Conservation (phyloP, 2,797 vertebrate genomes). For the Sebastolobus altivelis region DNA sequence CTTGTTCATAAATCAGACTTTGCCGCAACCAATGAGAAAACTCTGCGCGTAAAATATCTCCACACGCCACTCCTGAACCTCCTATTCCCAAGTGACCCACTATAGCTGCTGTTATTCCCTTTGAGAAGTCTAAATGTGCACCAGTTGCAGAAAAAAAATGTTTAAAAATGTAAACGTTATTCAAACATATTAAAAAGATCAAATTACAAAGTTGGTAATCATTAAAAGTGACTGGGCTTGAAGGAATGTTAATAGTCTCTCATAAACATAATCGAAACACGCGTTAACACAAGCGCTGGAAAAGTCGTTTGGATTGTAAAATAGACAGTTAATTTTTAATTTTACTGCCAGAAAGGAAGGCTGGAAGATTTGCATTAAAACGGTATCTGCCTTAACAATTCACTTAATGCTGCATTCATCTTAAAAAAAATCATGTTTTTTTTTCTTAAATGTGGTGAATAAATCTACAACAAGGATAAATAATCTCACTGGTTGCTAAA, state of each 20-base stretch:
- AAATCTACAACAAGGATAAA: background rate
- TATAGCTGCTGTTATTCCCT: constrained; percentile 15
- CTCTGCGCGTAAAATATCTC: constrained; percentile 58
- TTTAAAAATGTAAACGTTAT: constrained; percentile 18
- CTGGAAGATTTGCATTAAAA: constrained; percentile 22
- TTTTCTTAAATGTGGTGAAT: background rate
- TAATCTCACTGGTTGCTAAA: background rate
- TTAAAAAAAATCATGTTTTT: background rate
- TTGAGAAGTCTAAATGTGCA: constrained; percentile 36
- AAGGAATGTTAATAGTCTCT: constrained; percentile 17
- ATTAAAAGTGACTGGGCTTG: constrained; percentile 16
- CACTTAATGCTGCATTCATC: background rate
- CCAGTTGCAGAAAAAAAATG: constrained; percentile 1
- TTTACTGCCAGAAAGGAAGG: constrained; percentile 4
- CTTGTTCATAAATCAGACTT: constrained; percentile 66
- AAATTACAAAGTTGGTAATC: constrained; percentile 29
- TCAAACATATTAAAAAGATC: constrained; percentile 13
- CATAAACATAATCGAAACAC: constrained; percentile 13
- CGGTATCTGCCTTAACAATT: background rate
- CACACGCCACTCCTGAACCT: constrained; percentile 53
- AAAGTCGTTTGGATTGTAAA: constrained; percentile 18
- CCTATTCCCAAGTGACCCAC: constrained; percentile 54
- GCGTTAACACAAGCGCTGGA: background rate
- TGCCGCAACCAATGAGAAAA: constrained; percentile 56
- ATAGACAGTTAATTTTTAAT: background rate